A percentile compares a stretch with the other conserved stretches of the same genome.
Evolutionary conservation across 2,797 vertebrate species (phyloP).

Genomic region (Cossypha niveicapilla): DNA sequence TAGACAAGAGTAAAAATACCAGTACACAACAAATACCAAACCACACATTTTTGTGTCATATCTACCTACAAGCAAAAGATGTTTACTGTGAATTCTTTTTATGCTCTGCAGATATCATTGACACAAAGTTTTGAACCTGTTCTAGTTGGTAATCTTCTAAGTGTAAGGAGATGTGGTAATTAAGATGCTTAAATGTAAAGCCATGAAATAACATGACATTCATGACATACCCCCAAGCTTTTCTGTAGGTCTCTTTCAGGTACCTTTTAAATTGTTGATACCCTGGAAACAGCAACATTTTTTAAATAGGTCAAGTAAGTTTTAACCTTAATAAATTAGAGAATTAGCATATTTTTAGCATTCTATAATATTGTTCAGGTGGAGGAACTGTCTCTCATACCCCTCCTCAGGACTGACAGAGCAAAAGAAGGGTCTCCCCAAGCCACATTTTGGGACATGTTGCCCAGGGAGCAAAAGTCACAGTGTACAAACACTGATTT

Average conservation of each 20-base stretch:
- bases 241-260: not conserved
- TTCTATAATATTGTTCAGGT: not conserved
- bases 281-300: not conserved
- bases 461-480: not conserved
- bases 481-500: not conserved
- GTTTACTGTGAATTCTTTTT: not conserved
- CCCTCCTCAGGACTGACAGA: not conserved
- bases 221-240: not conserved
- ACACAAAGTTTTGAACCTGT: not conserved
- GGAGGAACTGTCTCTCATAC: not conserved
- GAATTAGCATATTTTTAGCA: not conserved
- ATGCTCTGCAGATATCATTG: not conserved
- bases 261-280: not conserved
- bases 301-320: not conserved
- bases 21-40: not conserved
- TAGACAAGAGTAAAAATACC: not conserved
- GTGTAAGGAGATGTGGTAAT: not conserved
- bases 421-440: not conserved
- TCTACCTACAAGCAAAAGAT: not conserved
- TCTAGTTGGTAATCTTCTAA: not conserved
- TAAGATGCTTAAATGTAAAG: conserved; percentile 24
- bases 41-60: not conserved
- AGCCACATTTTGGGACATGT: not conserved
- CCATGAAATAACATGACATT: not conserved
- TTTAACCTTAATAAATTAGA: not conserved